These are phyloP conservation scores for Porites rus DNA, from an alignment of 92 coral and sea anemone species.

Conservation along the genomic window DNA sequence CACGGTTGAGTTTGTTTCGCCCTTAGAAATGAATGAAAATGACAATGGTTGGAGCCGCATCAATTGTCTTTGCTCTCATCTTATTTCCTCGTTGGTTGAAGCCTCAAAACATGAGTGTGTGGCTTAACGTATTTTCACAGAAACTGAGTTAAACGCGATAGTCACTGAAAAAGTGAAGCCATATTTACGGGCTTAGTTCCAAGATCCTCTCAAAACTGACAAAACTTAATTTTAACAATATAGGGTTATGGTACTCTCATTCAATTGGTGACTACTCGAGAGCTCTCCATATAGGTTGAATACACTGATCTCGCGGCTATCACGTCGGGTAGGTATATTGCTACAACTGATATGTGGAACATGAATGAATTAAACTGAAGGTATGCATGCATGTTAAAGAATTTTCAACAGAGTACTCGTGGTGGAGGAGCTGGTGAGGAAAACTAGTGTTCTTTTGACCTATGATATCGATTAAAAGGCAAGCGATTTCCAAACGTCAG, in stretches of 20 bases:
- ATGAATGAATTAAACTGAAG: neutral
- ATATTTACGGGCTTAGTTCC: neutral
- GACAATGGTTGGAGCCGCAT: too few species aligned
- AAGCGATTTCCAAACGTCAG: slow-evolving; percentile 23
- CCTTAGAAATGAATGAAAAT: too few species aligned
- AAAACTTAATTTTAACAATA: too few species aligned
- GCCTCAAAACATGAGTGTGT: neutral
- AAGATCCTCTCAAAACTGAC: neutral
- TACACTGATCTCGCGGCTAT: neutral
- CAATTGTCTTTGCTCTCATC: neutral
- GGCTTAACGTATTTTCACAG: neutral
- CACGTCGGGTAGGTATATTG: neutral
- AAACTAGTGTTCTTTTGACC: slow-evolving; percentile 13
- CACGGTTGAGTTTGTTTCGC: too few species aligned
- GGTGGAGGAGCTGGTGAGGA: neutral
- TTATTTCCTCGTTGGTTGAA: too few species aligned
- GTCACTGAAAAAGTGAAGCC: neutral
- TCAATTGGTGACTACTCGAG: too few species aligned
- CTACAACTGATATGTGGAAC: neutral
- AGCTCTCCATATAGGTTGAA: too few species aligned
- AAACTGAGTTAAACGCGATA: neutral
- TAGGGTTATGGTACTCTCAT: too few species aligned
- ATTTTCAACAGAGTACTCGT: too few species aligned
- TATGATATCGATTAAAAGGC: slow-evolving; percentile 4
- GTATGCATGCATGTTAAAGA: too few species aligned